Percentiles rank a stretch among this genome's conserved stretches.
phyloP scores from a whole-genome alignment of 2,797 vertebrate species.

The Myripristis jacobus region DNA sequence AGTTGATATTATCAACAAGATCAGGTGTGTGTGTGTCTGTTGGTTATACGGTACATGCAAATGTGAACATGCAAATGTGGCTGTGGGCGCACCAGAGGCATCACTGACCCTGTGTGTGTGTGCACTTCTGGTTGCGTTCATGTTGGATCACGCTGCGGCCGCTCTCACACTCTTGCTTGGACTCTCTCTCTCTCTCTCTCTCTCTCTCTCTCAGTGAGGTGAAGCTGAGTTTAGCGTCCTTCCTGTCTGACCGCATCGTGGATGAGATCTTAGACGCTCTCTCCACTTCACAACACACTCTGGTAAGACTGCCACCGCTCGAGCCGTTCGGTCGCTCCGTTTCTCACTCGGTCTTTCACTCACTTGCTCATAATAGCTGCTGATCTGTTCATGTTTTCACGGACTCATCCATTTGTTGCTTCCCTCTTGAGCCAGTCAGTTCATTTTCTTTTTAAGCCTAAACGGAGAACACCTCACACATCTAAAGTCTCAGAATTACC shows the following conservation, averaged over 20 bases:
- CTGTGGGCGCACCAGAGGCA: too few relatives aligned
- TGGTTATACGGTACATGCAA: too few relatives aligned
- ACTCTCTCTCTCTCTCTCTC: slow-evolving; percentile 21
- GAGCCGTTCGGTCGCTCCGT: neutral
- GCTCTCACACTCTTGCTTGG: neutral
- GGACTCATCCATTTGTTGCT: neutral
- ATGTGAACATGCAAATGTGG: too few relatives aligned
- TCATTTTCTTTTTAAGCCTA: too few relatives aligned
- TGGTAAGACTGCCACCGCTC: slow-evolving; percentile 83
- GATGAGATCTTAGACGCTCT: slow-evolving; percentile 96
- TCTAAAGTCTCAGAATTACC: too few relatives aligned
- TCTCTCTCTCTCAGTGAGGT: slow-evolving; percentile 86
- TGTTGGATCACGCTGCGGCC: too few relatives aligned
- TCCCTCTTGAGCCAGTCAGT: too few relatives aligned
- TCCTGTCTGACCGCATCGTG: slow-evolving; percentile 95
- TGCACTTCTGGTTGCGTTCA: too few relatives aligned
- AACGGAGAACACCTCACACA: too few relatives aligned
- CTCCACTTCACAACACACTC: slow-evolving; percentile 90
- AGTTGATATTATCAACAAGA: slow-evolving; percentile 98
- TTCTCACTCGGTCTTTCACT: too few relatives aligned
- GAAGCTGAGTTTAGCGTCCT: slow-evolving; percentile 94
- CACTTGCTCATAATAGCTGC: too few relatives aligned
- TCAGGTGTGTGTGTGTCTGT: slow-evolving; percentile 85
- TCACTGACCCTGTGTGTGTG: too few relatives aligned
- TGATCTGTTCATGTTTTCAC: neutral